Conservation (phyloP, 2,113 vertebrate species). For the Oreochromis spilurus region DNA sequence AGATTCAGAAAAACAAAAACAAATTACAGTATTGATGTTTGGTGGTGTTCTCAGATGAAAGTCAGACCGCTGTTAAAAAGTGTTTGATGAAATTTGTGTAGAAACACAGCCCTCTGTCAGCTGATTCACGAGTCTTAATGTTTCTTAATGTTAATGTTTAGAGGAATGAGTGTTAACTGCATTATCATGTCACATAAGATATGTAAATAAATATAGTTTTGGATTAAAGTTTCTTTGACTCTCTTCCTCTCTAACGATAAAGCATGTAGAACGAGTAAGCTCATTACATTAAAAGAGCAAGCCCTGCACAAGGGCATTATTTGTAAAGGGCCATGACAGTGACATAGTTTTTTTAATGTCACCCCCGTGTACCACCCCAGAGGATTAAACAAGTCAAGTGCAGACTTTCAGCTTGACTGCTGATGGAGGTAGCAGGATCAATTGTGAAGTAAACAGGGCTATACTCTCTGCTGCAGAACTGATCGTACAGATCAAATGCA, state of each 20-base stretch:
- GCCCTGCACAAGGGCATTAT: background rate
- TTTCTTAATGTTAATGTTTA: too few species aligned
- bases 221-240: background rate
- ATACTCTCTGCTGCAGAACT: background rate
- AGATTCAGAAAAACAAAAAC: background rate
- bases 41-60: conserved; percentile 3
- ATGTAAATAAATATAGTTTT: conserved; percentile 27
- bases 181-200: background rate
- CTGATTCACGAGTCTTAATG: background rate
- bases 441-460: background rate
- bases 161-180: background rate
- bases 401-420: background rate
- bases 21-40: background rate
- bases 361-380: background rate
- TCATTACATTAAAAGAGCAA: background rate
- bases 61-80: background rate
- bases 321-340: background rate
- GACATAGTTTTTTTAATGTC: background rate
- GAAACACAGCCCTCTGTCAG: background rate
- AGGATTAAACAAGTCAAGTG: background rate
- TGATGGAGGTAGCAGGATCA: background rate
- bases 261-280: background rate
- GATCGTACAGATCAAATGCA: background rate
- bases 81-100: background rate
- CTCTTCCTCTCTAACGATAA: background rate